Base-by-base conservation (phyloP, 2,888 invertebrate species). In the Hymenopus coronatus region DNA sequence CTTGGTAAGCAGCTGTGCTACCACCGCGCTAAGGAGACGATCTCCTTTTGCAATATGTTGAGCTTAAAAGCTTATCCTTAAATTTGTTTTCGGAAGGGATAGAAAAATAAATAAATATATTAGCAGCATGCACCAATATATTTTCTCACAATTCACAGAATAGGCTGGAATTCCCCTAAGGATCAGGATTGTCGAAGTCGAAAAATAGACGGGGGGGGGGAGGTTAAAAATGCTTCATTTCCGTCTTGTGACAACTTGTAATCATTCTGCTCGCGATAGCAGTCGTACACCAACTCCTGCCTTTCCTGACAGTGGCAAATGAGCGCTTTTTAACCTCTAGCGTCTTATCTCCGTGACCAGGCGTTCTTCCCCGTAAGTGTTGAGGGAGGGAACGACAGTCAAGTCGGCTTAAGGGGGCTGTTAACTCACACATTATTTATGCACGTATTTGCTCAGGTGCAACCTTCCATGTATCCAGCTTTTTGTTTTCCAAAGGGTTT, bases 261-360 rank as follows among this genome's bases (percentile, higher is more conserved):
- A 70, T 70, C 54, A 70, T 70, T 70, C 54, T 70, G 4, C 54
- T 25, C 25, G 54, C 25, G 54, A 70, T 70, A 70, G 54, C 54
- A 70, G 20, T 70, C 54, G 54, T 70, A 40, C 40, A 40, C 15
- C 54, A 15, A 70, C 15, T 25, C 6, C 54, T 25, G 15, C 20
- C 54, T 70, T 70, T 70, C 54, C 20, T 70, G 54, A 70, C 54
- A 70, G 54, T 70, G 54, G 54, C 54, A 70, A 70, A 70, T 70
- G 54, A 20, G 20, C 20, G 54, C 54, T 25, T 70, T 70, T 25
- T 70, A 70, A 70, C 28, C 86, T 30, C 54, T 28, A 28, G 20
- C 25, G 54, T 33, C 82, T 87, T 87, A 87, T 87, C 87, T 81
- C 14, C 33, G 82, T 87, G 82, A 82, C 87, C 87, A 87, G 54